Evolutionary conservation across 2,113 vertebrate species (phyloP), one percentile per base, ranked within the genome.

Genomic region (Phoxinus phoxinus): DNA sequence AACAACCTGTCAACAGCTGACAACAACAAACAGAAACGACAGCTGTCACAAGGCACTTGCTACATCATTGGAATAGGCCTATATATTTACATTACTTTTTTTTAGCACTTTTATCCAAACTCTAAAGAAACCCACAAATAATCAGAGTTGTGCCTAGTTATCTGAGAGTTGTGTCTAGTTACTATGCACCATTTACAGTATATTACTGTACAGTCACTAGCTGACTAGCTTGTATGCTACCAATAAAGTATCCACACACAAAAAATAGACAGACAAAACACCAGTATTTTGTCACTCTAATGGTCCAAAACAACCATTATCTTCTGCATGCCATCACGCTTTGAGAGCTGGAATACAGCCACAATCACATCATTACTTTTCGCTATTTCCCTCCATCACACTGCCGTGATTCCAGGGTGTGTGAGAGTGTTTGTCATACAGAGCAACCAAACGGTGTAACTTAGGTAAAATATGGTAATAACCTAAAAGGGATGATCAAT

Each of bases 391-490:
- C 44, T 27, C 13, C 6, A 15, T 69, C 65, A 35, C 15, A 27
- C 30, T 76, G 46, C 37, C 10, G 37, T 19, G 56, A 56, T 37
- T 10, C 30, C 27, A 2, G 35, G 21, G 10, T 25, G 69, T 72
- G 37, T 73, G 71, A 53, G n/a, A 11, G 58, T 61, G 58, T 61
- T 12, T 61, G n/a, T 44, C 44, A 76, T 7, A 76, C 46, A 80
- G 37, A 44, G 77, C 58, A 46, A 17, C 56, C 32, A 46, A 44
- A 15, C 27, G 58, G 13, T 63, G 12, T 32, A n/a, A n/a, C n/a
- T n/a, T n/a, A 76, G 74, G 74, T 32, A 32, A 76, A 76, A 53
- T 53, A 76, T 76, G 46, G 25, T 53, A 21, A 21, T 76, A 41
- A 9, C 41, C 41, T 41, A 41, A 41, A 21, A 76, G 46, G 32